phyloP scores from a whole-genome alignment of 2,797 vertebrate species.

The Tragopan temminckii region DNA sequence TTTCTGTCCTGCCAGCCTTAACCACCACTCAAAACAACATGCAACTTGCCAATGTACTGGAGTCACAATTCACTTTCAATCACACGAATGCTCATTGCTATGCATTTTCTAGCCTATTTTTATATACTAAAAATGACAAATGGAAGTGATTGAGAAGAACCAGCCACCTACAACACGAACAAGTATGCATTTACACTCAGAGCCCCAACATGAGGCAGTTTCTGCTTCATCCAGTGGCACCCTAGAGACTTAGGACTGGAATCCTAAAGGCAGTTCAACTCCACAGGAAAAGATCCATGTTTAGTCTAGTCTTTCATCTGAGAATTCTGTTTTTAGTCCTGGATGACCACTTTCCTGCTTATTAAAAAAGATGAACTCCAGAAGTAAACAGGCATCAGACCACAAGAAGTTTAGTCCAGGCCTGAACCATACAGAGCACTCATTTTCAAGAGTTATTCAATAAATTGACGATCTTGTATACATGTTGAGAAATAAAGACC shows the following conservation, averaged over 20 bases:
- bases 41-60: neutral
- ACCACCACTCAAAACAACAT: neutral
- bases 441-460: neutral
- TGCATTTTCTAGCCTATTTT: neutral
- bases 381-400: neutral
- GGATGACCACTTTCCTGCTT: neutral
- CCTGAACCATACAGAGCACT: neutral
- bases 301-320: neutral
- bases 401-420: neutral
- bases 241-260: neutral
- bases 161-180: neutral
- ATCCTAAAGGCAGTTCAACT: neutral
- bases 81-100: neutral
- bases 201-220: neutral
- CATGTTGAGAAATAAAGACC: neutral
- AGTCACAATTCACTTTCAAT: neutral
- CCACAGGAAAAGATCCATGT: neutral
- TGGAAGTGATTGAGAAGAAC: neutral
- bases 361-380: neutral
- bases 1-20: neutral
- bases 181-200: neutral
- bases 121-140: neutral
- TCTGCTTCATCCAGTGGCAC: neutral
- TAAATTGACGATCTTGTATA: neutral
- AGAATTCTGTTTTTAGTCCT: neutral